Conservation (phyloP, 2,888 invertebrate genomes). For the Penaeus monodon region DNA sequence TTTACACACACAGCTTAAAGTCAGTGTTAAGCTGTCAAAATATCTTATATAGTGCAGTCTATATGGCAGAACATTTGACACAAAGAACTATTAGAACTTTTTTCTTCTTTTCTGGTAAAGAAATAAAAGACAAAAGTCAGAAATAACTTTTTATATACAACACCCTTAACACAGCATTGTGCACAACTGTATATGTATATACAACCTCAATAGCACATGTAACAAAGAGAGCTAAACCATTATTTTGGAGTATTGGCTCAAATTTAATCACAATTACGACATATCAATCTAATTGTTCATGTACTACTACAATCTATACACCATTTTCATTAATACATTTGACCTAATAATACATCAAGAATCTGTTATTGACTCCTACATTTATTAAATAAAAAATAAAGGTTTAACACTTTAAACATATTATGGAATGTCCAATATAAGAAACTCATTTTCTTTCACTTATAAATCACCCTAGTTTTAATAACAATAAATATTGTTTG, state of each 20-base stretch:
- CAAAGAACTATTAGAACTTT: not conserved
- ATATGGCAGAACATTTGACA: not conserved
- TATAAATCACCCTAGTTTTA: no score
- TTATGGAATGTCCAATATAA: no score
- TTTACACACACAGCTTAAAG: no score
- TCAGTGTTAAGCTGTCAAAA: no score
- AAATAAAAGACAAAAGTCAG: not conserved
- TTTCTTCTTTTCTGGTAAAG: not conserved
- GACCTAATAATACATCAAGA: no score
- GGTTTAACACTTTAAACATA: no score
- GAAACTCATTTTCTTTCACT: no score
- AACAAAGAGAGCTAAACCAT: not conserved
- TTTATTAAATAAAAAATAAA: no score
- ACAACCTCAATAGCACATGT: constrained; percentile 1
- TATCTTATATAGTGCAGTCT: not conserved
- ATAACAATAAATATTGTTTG: no score
- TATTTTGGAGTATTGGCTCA: not conserved
- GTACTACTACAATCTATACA: no score
- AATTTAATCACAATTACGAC: not conserved
- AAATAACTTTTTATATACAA: constrained; percentile 31
- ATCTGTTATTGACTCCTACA: no score
- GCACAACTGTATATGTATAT: not conserved
- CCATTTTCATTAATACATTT: no score
- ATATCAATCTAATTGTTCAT: not conserved
- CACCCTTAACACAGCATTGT: constrained; percentile 24